Percentiles rank a stretch among this genome's conserved stretches.
Conservation (phyloP, 2,113 vertebrate species). For the Balaeniceps rex region DNA sequence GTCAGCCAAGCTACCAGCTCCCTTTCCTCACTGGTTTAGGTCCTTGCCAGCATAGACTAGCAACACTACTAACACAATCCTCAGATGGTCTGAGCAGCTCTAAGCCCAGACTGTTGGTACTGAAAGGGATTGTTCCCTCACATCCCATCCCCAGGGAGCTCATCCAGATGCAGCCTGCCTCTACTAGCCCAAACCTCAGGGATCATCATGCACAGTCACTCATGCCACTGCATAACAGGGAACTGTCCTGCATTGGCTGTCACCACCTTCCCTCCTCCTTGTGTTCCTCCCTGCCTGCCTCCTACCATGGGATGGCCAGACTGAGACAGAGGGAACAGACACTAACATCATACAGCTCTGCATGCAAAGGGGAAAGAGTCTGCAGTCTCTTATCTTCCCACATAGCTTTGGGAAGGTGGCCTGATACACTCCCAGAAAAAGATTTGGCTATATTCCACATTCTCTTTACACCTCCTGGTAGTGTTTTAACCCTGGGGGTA, state of each 20-base stretch:
- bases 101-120: not conserved
- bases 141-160: not conserved
- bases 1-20: not conserved
- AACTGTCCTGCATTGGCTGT: not conserved
- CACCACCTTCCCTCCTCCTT: not conserved
- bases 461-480: not conserved
- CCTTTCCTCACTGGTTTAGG: not conserved
- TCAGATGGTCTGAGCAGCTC: not conserved
- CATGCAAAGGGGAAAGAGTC: not conserved
- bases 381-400: not conserved
- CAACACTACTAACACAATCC: not conserved
- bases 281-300: not conserved
- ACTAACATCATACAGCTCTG: not conserved
- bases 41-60: not conserved
- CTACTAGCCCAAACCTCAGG: not conserved
- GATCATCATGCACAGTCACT: not conserved
- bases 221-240: not conserved
- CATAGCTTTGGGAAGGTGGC: not conserved
- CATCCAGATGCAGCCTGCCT: not conserved
- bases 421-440: not conserved
- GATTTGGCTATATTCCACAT: not conserved
- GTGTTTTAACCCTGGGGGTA: not conserved
- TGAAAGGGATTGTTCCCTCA: not conserved
- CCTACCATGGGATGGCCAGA: not conserved
- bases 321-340: not conserved